phyloP scores from a whole-genome alignment of 53 echinoderm and acorn worm genomes.

The Arbacia lixula region DNA sequence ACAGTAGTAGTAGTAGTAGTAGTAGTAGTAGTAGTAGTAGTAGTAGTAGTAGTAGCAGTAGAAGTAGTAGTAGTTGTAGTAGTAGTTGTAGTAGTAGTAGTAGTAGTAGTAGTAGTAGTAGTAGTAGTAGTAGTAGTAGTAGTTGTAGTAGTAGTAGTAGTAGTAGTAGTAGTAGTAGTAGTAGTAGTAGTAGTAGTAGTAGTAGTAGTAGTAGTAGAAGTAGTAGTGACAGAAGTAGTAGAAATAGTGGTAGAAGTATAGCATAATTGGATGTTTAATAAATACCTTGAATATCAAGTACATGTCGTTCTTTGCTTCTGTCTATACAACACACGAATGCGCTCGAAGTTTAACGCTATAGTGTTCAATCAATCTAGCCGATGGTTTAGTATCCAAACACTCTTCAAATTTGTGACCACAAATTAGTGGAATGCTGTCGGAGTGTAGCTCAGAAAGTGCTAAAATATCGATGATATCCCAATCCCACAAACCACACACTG shows the following conservation, averaged over 20 bases:
- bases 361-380: no score
- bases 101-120: constrained; percentile 14
- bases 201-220: constrained; percentile 17
- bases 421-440: no score
- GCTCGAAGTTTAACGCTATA: no score
- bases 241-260: not conserved
- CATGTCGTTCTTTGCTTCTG: no score
- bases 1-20: constrained; percentile 12
- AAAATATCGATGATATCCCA: no score
- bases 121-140: constrained; percentile 21
- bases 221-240: constrained; percentile 1
- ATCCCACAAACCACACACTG: no score
- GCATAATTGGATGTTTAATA: no score
- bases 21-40: constrained; percentile 21
- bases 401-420: no score
- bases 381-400: no score
- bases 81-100: not conserved
- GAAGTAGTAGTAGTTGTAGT: constrained; percentile 12
- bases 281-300: no score
- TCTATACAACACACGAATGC: no score
- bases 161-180: constrained; percentile 20
- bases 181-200: constrained; percentile 21
- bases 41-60: constrained; percentile 21
- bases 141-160: constrained; percentile 17
- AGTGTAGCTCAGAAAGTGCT: no score